Conservation (phyloP, 30 jellyfish, hydroid and myxozoan genomes). For the Morbakka virulenta region DNA sequence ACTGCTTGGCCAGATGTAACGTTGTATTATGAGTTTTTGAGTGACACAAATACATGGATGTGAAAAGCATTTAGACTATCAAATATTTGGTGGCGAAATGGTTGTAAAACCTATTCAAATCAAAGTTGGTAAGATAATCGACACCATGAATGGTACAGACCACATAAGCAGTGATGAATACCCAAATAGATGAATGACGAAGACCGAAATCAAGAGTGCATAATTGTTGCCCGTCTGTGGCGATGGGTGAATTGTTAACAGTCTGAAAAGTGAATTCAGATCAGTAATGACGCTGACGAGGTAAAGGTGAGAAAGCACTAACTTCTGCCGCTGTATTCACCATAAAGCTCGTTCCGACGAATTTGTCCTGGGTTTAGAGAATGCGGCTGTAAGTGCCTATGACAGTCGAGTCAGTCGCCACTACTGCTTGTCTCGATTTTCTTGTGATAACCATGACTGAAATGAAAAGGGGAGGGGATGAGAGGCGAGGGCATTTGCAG, state of each 20-base stretch:
- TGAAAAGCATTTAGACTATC: too few species aligned
- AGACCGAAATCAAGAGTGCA: conserved; percentile 7
- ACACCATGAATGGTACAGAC: conserved; percentile 37
- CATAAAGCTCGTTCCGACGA: conserved; percentile 12
- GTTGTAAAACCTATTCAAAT: too few species aligned
- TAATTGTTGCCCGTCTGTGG: conserved; percentile 11
- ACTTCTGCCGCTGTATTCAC: conserved; percentile 57
- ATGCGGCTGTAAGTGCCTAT: conserved; percentile 31
- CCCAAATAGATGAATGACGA: conserved; percentile 29
- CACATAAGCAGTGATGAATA: conserved; percentile 26
- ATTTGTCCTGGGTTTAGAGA: conserved; percentile 10
- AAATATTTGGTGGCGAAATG: too few species aligned
- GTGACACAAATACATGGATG: too few species aligned
- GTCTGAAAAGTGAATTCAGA: conserved; percentile 7
- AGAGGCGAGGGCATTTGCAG: too few species aligned
- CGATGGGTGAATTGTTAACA: conserved; percentile 25
- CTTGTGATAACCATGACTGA: too few species aligned
- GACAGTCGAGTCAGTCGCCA: too few species aligned
- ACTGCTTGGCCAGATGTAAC: too few species aligned
- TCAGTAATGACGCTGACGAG: conserved; percentile 4
- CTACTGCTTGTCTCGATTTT: too few species aligned
- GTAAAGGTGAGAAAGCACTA: conserved; percentile 37
- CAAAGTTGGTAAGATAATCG: conserved; percentile 20
- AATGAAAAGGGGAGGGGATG: too few species aligned
- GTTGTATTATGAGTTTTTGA: too few species aligned